Conservation (phyloP, 2,888 invertebrate species). For the Deilephila elpenor region DNA sequence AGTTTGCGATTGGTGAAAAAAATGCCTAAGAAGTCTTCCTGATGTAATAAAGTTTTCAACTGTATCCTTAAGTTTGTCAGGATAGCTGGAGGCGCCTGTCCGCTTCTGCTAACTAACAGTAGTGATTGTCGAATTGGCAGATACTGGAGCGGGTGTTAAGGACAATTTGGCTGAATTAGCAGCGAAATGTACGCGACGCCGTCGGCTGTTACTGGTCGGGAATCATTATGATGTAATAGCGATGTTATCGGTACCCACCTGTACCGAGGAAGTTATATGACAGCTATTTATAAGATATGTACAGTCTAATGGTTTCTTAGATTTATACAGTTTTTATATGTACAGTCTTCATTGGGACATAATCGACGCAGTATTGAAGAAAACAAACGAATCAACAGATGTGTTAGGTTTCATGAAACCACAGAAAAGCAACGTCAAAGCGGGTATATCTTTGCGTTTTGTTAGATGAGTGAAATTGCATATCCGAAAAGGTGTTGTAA, state of each 20-base stretch:
- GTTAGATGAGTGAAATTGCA: too few relatives aligned
- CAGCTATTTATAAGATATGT: too few relatives aligned
- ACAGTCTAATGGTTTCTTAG: too few relatives aligned
- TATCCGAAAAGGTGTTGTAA: too few relatives aligned
- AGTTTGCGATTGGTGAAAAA: neutral
- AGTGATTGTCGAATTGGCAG: conserved; percentile 44
- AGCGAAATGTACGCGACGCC: conserved; percentile 26
- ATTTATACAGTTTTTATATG: neutral
- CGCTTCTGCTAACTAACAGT: conserved; percentile 37
- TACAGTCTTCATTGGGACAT: neutral
- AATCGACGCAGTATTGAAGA: too few relatives aligned
- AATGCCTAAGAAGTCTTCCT: neutral
- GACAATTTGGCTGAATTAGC: conserved; percentile 31
- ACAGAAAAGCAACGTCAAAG: too few relatives aligned
- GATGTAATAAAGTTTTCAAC: neutral
- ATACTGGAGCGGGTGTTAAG: conserved; percentile 37
- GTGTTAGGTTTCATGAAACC: too few relatives aligned
- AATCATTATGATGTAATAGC: neutral
- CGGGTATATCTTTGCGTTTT: too few relatives aligned
- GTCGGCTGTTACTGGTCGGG: neutral
- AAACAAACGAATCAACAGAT: too few relatives aligned
- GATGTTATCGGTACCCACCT: neutral
- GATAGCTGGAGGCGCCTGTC: conserved; percentile 22
- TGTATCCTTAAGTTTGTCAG: conserved; percentile 2
- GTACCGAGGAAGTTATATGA: neutral